Evolutionary conservation across 92 coral and sea anemone genomes (phyloP), one percentile per base, ranked within the genome.

Genomic region (Meandrina meandrites): DNA sequence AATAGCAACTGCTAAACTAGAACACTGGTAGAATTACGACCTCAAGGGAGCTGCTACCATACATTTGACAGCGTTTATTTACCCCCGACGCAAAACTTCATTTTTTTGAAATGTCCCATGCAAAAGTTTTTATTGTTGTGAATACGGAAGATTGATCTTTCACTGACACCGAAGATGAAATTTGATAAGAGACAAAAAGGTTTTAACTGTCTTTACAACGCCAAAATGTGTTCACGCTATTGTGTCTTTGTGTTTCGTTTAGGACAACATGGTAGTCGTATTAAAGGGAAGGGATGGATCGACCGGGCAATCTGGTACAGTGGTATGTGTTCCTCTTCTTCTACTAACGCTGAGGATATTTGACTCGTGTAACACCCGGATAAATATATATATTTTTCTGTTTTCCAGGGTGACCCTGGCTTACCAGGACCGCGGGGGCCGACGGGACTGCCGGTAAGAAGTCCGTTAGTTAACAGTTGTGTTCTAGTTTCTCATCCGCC

Each of bases 241-340:
- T 40, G 45, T 40, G 45, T 66, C 15, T 15, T 0, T 66, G 27
- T 66, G 34, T 77, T 64, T 64, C 18, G 9, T 73, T 30, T 74
- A 91, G 93, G 93, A 86, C 56, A 87, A 48, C 73, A 87, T 91
- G 80, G 70, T 91, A 86, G 75, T 91, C 16, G 71, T 79, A 66
- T 71, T 91, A 82, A 91, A 88, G 70, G 90, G 93, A 0, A 79
- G 45, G n/a, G 85, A 87, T 70, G 93, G 93, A 31, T 35, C 86
- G 50, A 69, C 18, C 7, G 93, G 93, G 45, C n/a, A 62, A 71
- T 56, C 40, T 17, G 93, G 93, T 3, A 17, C 89, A 32, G 83
- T 66, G 91, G 93, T 91, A 74, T 42, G 88, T n/a, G 11, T 48
- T 12, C 53, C 53, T 48, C 24, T 24, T n/a, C 42, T 50, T 27